phyloP scores from a whole-genome alignment of 2,888 invertebrate species.

The Pteria penguin region DNA sequence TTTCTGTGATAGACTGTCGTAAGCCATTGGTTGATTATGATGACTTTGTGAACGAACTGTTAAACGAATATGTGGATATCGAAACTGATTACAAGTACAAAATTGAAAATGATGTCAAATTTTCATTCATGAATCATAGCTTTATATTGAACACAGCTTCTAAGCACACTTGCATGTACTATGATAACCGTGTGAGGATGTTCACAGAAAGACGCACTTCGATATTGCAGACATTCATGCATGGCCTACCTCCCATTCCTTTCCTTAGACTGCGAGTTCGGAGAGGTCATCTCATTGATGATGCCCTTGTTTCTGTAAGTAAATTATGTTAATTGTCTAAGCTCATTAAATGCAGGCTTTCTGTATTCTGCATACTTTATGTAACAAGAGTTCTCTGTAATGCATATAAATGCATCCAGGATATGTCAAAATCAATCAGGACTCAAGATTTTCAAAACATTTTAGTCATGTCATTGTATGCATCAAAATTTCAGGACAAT shows the following conservation, averaged over 20 bases:
- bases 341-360: too few species aligned
- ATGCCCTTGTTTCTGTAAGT: slow-evolving; percentile 91
- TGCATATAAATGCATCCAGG: too few species aligned
- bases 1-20: slow-evolving; percentile 90
- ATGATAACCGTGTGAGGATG: slow-evolving; percentile 97
- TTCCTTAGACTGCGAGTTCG: slow-evolving; percentile 87
- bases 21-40: slow-evolving; percentile 91
- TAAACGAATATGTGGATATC: slow-evolving; percentile 96
- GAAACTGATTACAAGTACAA: slow-evolving; percentile 95
- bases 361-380: too few species aligned
- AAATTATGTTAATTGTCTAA: too few species aligned
- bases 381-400: too few species aligned
- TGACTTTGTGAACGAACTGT: slow-evolving; percentile 96
- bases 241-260: slow-evolving; percentile 85
- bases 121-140: slow-evolving; percentile 92
- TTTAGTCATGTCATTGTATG: too few species aligned
- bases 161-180: slow-evolving; percentile 94
- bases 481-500: too few species aligned
- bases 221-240: slow-evolving; percentile 89
- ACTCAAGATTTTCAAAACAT: too few species aligned
- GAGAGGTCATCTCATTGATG: slow-evolving; percentile 92
- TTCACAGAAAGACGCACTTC: slow-evolving; percentile 94
- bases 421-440: too few species aligned
- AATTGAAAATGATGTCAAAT: slow-evolving; percentile 82
- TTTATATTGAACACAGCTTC: slow-evolving; percentile 95